These are phyloP conservation scores for Lateolabrax maculatus DNA, from an alignment of 2,797 vertebrate species.

Conservation along the genomic window DNA sequence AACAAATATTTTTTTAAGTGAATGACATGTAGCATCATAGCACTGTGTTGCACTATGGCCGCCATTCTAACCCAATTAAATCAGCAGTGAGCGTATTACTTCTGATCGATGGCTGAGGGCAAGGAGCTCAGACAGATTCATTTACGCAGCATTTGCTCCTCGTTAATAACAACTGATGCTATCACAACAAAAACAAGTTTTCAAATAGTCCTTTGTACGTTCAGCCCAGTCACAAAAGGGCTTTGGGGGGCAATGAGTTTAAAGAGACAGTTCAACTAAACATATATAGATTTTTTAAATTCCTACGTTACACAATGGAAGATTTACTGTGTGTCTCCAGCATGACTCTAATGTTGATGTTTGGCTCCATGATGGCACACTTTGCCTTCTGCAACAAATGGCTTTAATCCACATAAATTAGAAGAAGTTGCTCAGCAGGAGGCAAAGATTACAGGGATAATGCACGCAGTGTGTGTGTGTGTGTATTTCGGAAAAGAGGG, in stretches of 20 bases:
- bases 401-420: conserved; percentile 74
- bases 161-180: conserved; percentile 71
- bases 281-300: conserved; percentile 55
- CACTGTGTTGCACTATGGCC: conserved; percentile 29
- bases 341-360: conserved; percentile 59
- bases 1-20: conserved; percentile 32
- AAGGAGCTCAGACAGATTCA: conserved; percentile 69
- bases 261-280: conserved; percentile 46
- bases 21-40: conserved; percentile 37
- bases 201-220: conserved; percentile 47
- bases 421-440: conserved; percentile 73
- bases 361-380: conserved; percentile 47
- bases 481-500: conserved; percentile 29
- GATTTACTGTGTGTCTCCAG: conserved; percentile 28
- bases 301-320: conserved; percentile 21
- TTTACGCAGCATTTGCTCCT: conserved; percentile 67
- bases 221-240: conserved; percentile 38
- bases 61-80: conserved; percentile 61
- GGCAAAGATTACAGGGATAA: conserved; percentile 73
- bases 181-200: conserved; percentile 67
- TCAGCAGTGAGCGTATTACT: conserved; percentile 58
- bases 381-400: conserved; percentile 67
- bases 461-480: conserved; percentile 34
- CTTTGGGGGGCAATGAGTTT: conserved; percentile 42
- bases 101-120: conserved; percentile 70